Base-by-base conservation (phyloP, 1,140 invertebrate species). In the Pissodes strobi region DNA sequence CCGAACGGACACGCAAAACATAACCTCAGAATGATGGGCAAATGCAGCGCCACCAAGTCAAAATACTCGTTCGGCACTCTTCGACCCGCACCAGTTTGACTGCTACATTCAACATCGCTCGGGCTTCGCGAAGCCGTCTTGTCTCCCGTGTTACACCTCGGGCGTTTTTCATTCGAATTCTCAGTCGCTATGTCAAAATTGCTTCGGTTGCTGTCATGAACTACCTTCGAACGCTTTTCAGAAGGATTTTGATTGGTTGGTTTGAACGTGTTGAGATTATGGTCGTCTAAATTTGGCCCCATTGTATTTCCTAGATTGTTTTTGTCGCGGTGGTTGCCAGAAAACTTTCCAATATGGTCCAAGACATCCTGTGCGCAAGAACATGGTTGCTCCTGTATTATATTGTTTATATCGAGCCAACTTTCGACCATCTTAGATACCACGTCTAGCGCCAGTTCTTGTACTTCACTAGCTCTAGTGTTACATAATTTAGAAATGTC, bases 1-100 rank as follows among this genome's bases (percentile, higher is more conserved):
- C 79, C 75, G 58, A 85, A 85, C 10, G 84, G 84, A 70, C 83
- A 85, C 71, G 83, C 84, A 53, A 84, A 79, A 48, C 82, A 83
- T 49, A 85, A 78, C 64, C 84, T 78, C 17, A 85, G 74, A 61
- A 85, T 82, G 45, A 84, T 82, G 9, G 83, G 83, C 65, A 85
- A 76, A 75, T 85, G 83, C 39, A 85, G 66, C 30, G 79, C 80
- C 34, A 85, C 82, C 65, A 84, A 72, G 49, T 80, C 82, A 45
- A 83, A 71, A 57, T 84, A 84, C 66, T 85, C 79, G 17, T 77
- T 78, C 8, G 57, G 12, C 19, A 38, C 45, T 13, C 39, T 15
- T n/a, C 49, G 15, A 17, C 9, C 22, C 15, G 17, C 48, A 2
- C 6, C n/a, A 41, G 10, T 49, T 27, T 27, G n/a, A n/a, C n/a